phyloP scores from a whole-genome alignment of 2,797 vertebrate genomes.

The Pseudochirops cupreus region DNA sequence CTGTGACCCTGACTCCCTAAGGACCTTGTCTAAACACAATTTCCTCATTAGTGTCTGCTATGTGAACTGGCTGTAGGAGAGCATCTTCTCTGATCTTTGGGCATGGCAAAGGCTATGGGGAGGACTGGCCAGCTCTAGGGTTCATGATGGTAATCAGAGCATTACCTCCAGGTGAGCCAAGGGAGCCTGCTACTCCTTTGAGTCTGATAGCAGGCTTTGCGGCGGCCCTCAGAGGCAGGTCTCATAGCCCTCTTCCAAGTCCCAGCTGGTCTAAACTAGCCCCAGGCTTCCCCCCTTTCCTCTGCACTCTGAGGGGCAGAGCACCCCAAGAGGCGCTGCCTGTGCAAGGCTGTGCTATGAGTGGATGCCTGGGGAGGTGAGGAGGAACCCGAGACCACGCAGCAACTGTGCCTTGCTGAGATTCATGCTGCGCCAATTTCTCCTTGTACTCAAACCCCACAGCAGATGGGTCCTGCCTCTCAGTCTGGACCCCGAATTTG shows the following conservation, averaged over 20 bases:
- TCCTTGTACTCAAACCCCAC: slow-evolving; percentile 97
- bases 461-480: slow-evolving; percentile 94
- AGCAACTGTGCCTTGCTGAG: slow-evolving; percentile 88
- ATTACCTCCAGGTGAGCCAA: neutral
- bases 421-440: slow-evolving; percentile 92
- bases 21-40: neutral
- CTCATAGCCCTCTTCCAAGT: neutral
- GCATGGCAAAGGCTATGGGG: no score
- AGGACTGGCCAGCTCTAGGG: neutral
- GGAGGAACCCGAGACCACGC: slow-evolving; percentile 29
- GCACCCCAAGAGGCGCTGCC: neutral
- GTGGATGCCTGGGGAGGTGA: slow-evolving; percentile 74
- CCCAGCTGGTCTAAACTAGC: neutral
- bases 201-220: neutral
- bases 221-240: neutral
- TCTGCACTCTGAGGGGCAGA: neutral
- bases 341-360: slow-evolving; percentile 77
- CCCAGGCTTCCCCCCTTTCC: neutral
- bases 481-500: slow-evolving; percentile 93
- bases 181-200: neutral
- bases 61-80: neutral
- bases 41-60: neutral
- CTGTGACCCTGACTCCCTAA: neutral
- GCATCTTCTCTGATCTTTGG: neutral
- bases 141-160: no score